Conservation (phyloP, 64 coral and sea anemone genomes). For the Montipora efflorescens region DNA sequence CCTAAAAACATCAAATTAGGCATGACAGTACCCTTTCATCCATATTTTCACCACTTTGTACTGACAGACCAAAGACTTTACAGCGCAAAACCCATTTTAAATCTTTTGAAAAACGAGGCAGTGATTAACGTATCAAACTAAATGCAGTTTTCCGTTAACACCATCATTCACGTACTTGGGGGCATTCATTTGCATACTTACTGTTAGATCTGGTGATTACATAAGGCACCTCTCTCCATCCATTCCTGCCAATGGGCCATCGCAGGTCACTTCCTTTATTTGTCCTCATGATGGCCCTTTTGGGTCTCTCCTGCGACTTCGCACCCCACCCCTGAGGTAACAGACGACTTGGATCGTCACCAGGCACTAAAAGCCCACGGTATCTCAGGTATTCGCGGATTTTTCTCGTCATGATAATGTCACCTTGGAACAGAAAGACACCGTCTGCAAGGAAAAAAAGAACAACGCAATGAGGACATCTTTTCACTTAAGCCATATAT, state of each 20-base stretch:
- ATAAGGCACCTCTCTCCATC: conserved; percentile 25
- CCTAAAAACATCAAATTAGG: too few relatives aligned
- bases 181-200: not conserved
- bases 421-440: conserved; percentile 7
- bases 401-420: not conserved
- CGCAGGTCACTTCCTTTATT: not conserved
- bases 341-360: not conserved
- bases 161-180: too few relatives aligned
- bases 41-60: too few relatives aligned
- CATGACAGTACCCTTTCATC: too few relatives aligned
- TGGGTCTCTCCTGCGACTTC: not conserved
- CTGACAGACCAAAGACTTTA: too few relatives aligned
- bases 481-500: too few relatives aligned
- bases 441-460: not conserved
- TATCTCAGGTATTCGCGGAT: not conserved
- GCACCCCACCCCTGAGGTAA: not conserved
- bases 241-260: not conserved
- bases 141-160: too few relatives aligned
- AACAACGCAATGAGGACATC: not conserved
- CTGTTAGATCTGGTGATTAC: not conserved
- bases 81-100: too few relatives aligned
- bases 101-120: too few relatives aligned
- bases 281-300: conserved; percentile 13
- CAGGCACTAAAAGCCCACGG: conserved; percentile 20
- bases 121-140: too few relatives aligned